Evolutionary conservation across 2,888 invertebrate species (phyloP).

Genomic region (Marasmarcha lunaedactyla): DNA sequence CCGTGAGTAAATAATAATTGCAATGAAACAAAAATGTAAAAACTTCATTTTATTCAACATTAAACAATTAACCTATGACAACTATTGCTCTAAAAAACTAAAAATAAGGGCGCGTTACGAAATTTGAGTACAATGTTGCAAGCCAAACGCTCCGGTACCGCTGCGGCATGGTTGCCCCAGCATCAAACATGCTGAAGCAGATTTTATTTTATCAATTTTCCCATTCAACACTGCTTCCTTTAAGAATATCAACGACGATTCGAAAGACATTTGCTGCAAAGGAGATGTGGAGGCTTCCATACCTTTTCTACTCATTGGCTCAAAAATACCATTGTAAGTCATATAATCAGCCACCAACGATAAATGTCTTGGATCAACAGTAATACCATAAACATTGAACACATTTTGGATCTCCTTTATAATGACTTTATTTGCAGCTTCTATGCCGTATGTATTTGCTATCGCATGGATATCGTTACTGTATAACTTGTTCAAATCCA

Average conservation of each 20-base stretch:
- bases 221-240: slow-evolving; percentile 80
- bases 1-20: too few species aligned
- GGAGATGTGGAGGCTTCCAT: slow-evolving; percentile 94
- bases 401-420: slow-evolving; percentile 96
- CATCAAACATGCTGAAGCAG: slow-evolving; percentile 90
- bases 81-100: too few species aligned
- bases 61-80: too few species aligned
- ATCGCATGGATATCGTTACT: slow-evolving; percentile 95
- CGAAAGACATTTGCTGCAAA: slow-evolving; percentile 98
- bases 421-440: slow-evolving; percentile 92
- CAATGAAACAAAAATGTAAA: too few species aligned
- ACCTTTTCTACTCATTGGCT: slow-evolving; percentile 90
- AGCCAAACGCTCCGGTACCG: slow-evolving; percentile 84
- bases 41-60: too few species aligned
- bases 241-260: slow-evolving; percentile 90
- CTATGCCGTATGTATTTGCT: slow-evolving; percentile 93
- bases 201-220: slow-evolving; percentile 79
- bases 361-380: slow-evolving; percentile 94
- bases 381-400: slow-evolving; percentile 97
- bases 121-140: slow-evolving; percentile 37
- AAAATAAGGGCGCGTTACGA: too few species aligned
- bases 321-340: slow-evolving; percentile 93
- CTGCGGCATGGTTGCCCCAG: slow-evolving; percentile 83
- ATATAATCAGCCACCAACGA: slow-evolving; percentile 96
- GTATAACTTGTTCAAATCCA: slow-evolving; percentile 87